Conservation (phyloP, 2,113 vertebrate species). For the Picathartes gymnocephalus region DNA sequence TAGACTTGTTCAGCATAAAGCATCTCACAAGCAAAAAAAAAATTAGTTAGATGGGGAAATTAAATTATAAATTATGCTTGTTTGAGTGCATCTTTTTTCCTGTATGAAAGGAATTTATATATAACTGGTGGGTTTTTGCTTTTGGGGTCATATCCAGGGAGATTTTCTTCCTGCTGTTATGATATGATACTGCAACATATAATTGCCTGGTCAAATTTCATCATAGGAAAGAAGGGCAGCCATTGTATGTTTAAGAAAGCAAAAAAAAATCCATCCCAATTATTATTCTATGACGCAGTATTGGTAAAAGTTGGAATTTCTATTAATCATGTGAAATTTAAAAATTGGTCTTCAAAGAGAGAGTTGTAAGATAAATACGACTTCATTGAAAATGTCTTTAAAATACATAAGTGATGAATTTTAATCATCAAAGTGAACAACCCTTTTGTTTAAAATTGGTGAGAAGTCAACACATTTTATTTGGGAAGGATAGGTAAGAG, state of each 20-base stretch:
- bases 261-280: background rate
- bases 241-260: background rate
- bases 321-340: background rate
- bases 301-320: background rate
- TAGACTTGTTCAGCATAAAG: background rate
- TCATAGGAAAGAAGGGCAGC: background rate
- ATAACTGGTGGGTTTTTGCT: background rate
- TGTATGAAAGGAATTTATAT: background rate
- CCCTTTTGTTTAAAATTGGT: background rate
- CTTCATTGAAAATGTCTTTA: background rate
- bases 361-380: background rate
- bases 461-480: background rate
- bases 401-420: background rate
- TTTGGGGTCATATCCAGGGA: background rate
- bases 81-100: background rate
- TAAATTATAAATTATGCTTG: background rate
- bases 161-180: background rate
- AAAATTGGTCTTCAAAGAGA: background rate
- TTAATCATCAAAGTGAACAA: background rate
- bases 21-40: background rate
- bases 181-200: rapidly evolving
- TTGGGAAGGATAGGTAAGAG: background rate
- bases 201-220: background rate
- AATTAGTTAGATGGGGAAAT: background rate
- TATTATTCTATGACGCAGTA: background rate